Evolutionary conservation across 35 echinoderm and acorn worm genomes (phyloP), one percentile per base, ranked within the genome.

Genomic region (Anneissia japonica): DNA sequence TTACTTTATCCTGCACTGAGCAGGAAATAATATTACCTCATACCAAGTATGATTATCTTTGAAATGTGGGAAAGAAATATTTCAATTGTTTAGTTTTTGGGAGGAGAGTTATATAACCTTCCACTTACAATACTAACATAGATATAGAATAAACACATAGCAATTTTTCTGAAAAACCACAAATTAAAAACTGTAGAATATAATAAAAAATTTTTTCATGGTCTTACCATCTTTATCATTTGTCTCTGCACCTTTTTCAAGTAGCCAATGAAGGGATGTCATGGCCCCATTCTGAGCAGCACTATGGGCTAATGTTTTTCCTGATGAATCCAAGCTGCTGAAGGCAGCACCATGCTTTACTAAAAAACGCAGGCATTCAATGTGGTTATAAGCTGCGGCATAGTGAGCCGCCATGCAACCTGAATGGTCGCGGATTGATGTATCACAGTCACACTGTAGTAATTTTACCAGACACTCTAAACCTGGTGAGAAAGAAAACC

Each of bases 401-500:
- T 90, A 87, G 78, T 97, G 95, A 17, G 90, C 91, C 0, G 95
- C 88, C 0, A 85, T 93, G 28, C 81, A 76, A 14, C 95, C 95
- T 23, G 35, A 51, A 34, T 74, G 39, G 79, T 97, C 95, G 31
- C 43, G 76, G 6, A 79, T 85, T 0, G 80, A 86, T 3, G 77
- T 93, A 77, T 93, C 91, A 85, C 91, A 97, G 55, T 97, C 89
- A 46, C 77, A 85, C 74, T 97, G 91, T 17, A 92, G 38, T n/a
- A 97, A 91, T 12, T 93, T 39, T 73, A 97, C 82, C 73, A 97
- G 73, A 51, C 95, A 91, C 74, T 97, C 95, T n/a, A 97, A 55
- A 36, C 76, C 95, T 97, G 30, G 14, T 17, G 4, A 43, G 5
- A 35, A 82, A 43, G 4, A 43, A 39, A 43, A 36, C 76, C 1